phyloP scores from a whole-genome alignment of 1,140 invertebrate species.

The Drosophila fuyamai region DNA sequence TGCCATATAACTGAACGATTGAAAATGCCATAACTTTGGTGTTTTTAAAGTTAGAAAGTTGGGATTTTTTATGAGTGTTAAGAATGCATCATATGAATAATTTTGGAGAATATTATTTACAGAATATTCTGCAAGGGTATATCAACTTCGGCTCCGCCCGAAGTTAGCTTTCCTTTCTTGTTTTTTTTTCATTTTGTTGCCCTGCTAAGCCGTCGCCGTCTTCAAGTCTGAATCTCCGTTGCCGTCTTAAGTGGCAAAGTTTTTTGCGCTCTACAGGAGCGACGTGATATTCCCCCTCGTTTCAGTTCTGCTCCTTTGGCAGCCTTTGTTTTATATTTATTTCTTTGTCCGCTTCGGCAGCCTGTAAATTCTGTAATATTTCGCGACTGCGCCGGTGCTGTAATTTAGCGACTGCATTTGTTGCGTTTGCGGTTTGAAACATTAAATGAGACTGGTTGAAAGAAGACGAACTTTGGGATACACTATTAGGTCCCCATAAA shows the following conservation, averaged over 20 bases:
- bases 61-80: too few relatives aligned
- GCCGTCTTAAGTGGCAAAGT: constrained; percentile 69
- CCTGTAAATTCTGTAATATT: constrained; percentile 64
- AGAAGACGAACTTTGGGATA: constrained; percentile 4
- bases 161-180: too few relatives aligned
- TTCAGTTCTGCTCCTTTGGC: constrained; percentile 15
- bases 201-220: constrained; percentile 49
- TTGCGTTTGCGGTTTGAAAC: constrained; percentile 66
- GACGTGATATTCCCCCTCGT: constrained; percentile 17
- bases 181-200: constrained; percentile 9
- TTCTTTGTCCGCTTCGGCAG: constrained; percentile 13
- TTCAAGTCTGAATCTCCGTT: constrained; percentile 45
- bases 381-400: constrained; percentile 38
- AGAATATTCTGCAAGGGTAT: too few relatives aligned
- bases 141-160: too few relatives aligned
- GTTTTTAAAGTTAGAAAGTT: too few relatives aligned
- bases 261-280: constrained; percentile 44
- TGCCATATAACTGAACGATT: too few relatives aligned
- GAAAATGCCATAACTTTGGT: too few relatives aligned
- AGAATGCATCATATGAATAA: too few relatives aligned
- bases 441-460: constrained; percentile 9
- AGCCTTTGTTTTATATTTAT: constrained; percentile 45
- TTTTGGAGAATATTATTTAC: too few relatives aligned
- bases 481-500: not conserved
- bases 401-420: constrained; percentile 75